phyloP scores from a whole-genome alignment of 2,113 vertebrate species.

The Hemicordylus capensis region DNA sequence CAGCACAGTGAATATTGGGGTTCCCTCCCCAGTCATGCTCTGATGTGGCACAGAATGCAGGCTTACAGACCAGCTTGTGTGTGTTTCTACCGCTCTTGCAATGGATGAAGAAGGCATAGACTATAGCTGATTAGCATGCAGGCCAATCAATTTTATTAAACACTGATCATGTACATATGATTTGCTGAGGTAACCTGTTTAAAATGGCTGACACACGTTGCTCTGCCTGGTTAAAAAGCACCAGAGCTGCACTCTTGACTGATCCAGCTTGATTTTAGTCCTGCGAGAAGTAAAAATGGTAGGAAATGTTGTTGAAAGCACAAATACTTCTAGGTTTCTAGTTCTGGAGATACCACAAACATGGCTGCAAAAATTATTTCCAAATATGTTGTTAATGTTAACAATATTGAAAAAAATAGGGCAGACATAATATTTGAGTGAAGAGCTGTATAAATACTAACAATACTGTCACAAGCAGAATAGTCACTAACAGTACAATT shows the following conservation, averaged over 20 bases:
- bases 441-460: background rate
- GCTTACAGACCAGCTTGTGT: constrained; percentile 37
- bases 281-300: constrained; percentile 81
- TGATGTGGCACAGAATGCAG: constrained; percentile 59
- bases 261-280: constrained; percentile 79
- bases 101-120: constrained; percentile 73
- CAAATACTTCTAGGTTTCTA: constrained; percentile 10
- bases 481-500: no score
- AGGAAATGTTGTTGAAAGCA: constrained; percentile 64
- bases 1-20: constrained; percentile 46
- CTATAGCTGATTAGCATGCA: constrained; percentile 77
- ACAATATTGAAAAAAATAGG: background rate
- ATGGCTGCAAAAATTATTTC: constrained; percentile 21
- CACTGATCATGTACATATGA: constrained; percentile 70
- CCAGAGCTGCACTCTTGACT: constrained; percentile 75
- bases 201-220: constrained; percentile 74
- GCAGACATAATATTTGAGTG: background rate
- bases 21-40: constrained; percentile 66
- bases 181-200: constrained; percentile 78
- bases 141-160: constrained; percentile 66
- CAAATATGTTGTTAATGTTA: constrained; percentile 21
- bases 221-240: constrained; percentile 81
- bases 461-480: constrained; percentile 1
- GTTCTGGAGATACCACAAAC: constrained; percentile 49
- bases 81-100: constrained; percentile 66